These are phyloP conservation scores for Picus viridis DNA, from an alignment of 2,797 vertebrate species.

Conservation along the genomic window DNA sequence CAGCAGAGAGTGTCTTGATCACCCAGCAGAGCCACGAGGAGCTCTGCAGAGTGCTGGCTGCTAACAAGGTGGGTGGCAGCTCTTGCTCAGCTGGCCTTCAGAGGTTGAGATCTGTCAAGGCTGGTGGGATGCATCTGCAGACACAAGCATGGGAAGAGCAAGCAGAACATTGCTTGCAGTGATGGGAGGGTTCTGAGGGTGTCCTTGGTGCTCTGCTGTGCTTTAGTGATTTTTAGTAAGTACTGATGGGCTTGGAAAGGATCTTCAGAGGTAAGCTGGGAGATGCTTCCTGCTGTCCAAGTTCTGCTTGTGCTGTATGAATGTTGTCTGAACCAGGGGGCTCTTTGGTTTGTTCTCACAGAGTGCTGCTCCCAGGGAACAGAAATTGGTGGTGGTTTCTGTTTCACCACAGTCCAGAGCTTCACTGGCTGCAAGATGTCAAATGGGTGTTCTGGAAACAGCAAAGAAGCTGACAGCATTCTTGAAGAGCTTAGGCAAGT, in stretches of 20 bases:
- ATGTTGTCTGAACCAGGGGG: not conserved
- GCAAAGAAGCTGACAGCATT: conserved; percentile 87
- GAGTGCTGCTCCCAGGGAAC: conserved; percentile 67
- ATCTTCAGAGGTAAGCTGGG: not conserved
- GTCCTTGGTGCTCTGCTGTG: accelerated
- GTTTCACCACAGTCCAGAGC: conserved; percentile 93
- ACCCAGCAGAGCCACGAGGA: conserved; percentile 94
- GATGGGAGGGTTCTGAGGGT: not conserved
- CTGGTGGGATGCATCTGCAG: not conserved
- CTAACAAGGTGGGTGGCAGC: conserved; percentile 83
- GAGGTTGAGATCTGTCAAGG: not conserved
- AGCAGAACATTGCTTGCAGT: accelerated
- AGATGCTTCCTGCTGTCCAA: not conserved
- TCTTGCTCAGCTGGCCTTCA: not conserved
- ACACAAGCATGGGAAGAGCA: accelerated
- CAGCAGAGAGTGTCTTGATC: conserved; percentile 93
- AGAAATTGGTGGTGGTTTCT: conserved; percentile 88
- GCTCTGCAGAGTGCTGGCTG: conserved; percentile 83
- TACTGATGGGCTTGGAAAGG: not conserved
- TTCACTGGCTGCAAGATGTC: conserved; percentile 86
- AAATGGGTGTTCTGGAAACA: conserved; percentile 83
- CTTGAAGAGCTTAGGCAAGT: conserved; percentile 85
- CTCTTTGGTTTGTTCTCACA: conserved; percentile 54
- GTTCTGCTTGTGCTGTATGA: accelerated
- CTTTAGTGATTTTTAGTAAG: not conserved